A percentile compares a stretch with the other conserved stretches of the same genome.
Conservation (phyloP, 1,140 invertebrate species). For the Pachypeltis micranthus region DNA sequence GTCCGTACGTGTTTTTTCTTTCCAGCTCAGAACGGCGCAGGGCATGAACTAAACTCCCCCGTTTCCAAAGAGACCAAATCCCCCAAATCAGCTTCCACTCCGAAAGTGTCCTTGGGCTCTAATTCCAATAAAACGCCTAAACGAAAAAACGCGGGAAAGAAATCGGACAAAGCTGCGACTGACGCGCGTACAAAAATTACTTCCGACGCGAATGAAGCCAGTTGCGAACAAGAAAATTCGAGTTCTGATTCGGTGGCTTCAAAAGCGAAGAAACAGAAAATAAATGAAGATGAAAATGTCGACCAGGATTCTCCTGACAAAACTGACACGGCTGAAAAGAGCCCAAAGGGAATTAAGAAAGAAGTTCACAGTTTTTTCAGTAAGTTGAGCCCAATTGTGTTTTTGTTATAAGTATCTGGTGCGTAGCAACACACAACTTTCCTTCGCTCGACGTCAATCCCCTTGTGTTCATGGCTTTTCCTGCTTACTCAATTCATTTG, state of each 20-base stretch:
- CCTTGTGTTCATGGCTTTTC: neutral
- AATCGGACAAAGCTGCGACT: too few species aligned
- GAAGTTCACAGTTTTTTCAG: constrained; percentile 10
- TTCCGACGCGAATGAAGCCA: too few species aligned
- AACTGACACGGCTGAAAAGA: neutral
- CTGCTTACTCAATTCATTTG: neutral
- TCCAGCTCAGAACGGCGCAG: too few species aligned
- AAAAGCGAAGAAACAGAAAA: neutral
- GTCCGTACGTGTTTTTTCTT: too few species aligned
- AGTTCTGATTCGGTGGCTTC: neutral
- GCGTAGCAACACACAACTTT: neutral
- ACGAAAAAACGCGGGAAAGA: neutral
- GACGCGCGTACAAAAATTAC: too few species aligned
- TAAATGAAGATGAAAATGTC: neutral
- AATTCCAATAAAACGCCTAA: neutral
- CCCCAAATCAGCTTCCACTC: too few species aligned
- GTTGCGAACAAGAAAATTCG: too few species aligned
- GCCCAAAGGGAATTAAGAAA: constrained; percentile 11
- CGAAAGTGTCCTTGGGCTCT: too few species aligned
- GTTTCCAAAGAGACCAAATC: too few species aligned
- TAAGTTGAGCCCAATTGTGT: neutral
- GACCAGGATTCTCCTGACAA: neutral
- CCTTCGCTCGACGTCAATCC: neutral
- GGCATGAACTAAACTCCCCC: too few species aligned
- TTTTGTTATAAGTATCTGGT: neutral